Evolutionary conservation across 2,113 vertebrate genomes (phyloP), one percentile per base, ranked within the genome.

Genomic region (Xerus inauris): DNA sequence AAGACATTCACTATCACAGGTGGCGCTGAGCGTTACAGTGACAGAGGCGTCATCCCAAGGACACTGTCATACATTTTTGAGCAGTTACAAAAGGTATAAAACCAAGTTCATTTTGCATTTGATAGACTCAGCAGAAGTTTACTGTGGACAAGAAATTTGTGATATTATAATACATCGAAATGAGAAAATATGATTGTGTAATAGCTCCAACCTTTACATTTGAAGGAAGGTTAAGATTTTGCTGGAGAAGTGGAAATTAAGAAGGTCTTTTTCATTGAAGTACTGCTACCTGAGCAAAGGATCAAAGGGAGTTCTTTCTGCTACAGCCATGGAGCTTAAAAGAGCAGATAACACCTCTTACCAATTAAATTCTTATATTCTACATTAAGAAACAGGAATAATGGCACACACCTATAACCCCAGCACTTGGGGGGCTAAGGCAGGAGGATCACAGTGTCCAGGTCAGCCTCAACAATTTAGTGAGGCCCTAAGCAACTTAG

Each of bases 1-100:
- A 99, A 99, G 98, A 99, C 99, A 0, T 99, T 99, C 95, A 99
- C 99, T 79, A 99, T 99, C 97, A 99, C 99, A 1, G 99, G 99
- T 40, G 99, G 99, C 38, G 99, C 99, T 0, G 99, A 99, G 95
- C 98, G 97, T 71, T 99, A 99, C 97, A 98, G 95, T 0, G 99
- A 99, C 96, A 98, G 99, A 81, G 99, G 99, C 91, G 99, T 99
- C 86, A 99, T 99, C 98, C 99, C 99, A 45, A 99, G 99, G 96
- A 99, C 99, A 0, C 98, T 99, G 0, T 99, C 99, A 1, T 99
- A 99, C 87, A 97, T 99, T 87, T 99, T 99, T 94, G 98, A 99
- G 82, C 94, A 98, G 89, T 98, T 99, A 89, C 98, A 98, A 95
- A 99, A 99, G 99, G 99, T 99, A 98, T 42, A 77, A 62, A 45